A percentile compares a stretch with the other conserved stretches of the same genome.
phyloP scores from a whole-genome alignment of 2,888 invertebrate genomes.

The Melinaea marsaeus region DNA sequence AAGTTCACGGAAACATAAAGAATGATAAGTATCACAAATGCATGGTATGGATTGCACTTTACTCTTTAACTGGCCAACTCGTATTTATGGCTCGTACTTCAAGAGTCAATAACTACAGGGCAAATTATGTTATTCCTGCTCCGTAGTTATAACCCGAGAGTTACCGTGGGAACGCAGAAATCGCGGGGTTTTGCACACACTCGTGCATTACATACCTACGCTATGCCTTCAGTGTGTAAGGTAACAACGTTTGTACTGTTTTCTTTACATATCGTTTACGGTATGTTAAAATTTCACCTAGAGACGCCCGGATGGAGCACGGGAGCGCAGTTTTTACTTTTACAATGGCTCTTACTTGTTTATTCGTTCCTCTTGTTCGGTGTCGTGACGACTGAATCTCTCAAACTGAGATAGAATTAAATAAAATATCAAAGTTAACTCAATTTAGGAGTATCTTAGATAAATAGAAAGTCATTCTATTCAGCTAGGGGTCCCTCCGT shows the following conservation, averaged over 20 bases:
- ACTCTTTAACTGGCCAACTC: constrained; percentile 36
- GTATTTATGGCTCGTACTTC: constrained; percentile 43
- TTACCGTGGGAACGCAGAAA: constrained; percentile 63
- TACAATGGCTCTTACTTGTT: constrained; percentile 3
- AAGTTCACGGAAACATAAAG: constrained; percentile 29
- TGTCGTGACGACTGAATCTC: background rate
- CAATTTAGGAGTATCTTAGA: constrained; percentile 37
- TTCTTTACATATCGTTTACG: constrained; percentile 28
- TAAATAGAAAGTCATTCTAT: constrained; percentile 38
- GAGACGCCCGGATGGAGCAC: constrained; percentile 23
- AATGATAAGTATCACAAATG: constrained; percentile 30
- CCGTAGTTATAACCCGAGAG: constrained; percentile 45
- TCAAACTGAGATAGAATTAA: constrained; percentile 16
- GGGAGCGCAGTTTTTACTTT: constrained; percentile 18
- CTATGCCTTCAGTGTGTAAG: background rate
- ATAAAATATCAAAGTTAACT: constrained; percentile 27
- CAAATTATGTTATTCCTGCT: constrained; percentile 56
- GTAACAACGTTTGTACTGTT: constrained; percentile 10
- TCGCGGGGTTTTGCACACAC: constrained; percentile 43
- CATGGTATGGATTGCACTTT: constrained; percentile 32
- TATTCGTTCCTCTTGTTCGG: background rate
- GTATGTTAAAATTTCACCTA: constrained; percentile 27
- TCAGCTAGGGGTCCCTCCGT: constrained; percentile 64
- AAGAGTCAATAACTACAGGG: constrained; percentile 51
- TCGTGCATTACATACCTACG: background rate